These are phyloP conservation scores for Garrulus glandarius DNA, from an alignment of 2,797 vertebrate genomes.

Conservation along the genomic window DNA sequence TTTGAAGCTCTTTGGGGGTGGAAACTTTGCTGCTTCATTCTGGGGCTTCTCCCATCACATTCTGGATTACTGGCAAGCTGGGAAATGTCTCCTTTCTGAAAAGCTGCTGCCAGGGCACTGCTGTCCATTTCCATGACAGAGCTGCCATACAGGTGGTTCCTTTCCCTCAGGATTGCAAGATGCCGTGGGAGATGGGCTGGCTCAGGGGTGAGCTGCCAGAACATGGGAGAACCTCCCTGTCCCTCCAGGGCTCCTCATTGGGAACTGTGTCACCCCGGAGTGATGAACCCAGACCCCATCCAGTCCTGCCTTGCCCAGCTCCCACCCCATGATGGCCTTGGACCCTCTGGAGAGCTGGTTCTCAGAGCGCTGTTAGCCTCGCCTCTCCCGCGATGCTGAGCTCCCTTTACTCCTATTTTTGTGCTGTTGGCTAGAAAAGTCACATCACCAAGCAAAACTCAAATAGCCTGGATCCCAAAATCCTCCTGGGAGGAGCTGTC, in stretches of 20 bases:
- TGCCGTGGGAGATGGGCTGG: fast-evolving
- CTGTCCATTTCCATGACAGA: not conserved
- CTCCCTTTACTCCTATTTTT: not conserved
- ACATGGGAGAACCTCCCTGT: not conserved
- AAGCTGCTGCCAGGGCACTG: not conserved
- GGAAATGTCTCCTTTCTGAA: fast-evolving
- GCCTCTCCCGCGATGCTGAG: fast-evolving
- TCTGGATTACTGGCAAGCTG: not conserved
- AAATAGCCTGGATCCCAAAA: not conserved
- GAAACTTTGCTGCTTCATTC: not conserved
- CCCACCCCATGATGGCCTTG: not conserved
- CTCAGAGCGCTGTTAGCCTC: fast-evolving
- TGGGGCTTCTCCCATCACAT: not conserved
- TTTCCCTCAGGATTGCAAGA: fast-evolving
- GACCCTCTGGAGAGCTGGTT: not conserved
- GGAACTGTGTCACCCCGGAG: not conserved
- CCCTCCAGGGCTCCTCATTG: not conserved
- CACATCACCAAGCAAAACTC: not conserved
- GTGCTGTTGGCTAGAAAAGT: not conserved
- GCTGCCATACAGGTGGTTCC: not conserved
- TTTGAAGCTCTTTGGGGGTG: not conserved
- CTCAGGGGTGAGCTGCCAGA: fast-evolving
- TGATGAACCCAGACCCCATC: not conserved
- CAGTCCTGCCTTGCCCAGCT: not conserved
- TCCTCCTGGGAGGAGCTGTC: not conserved